Evolutionary conservation across 2,797 vertebrate species (phyloP), one percentile per base, ranked within the genome.

Genomic region (Malurus leucopterus): DNA sequence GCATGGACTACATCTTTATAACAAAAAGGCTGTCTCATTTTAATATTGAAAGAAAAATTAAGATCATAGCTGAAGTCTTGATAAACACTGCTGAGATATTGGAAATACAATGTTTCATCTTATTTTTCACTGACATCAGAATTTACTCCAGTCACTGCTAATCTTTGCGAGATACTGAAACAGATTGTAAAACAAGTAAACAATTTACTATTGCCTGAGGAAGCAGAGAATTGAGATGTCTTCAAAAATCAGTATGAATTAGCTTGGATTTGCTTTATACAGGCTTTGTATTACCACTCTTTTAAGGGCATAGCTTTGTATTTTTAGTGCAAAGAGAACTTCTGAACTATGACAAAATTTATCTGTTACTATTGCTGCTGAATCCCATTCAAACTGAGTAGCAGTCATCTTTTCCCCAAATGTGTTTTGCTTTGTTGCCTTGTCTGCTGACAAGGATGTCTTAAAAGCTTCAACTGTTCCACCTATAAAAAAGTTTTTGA

Each of bases 291-390:
- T 72, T 58, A n/a, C 1, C 2, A 30, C 7, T 44, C 71, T 34
- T 68, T 74, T n/a, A 57, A 19, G 11, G 1, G 3, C 11, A 49
- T 2, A 72, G 2, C 1, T 15, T 34, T 21, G 2, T 15, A 13
- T n/a, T n/a, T 47, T 58, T 49, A 64, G 23, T 22, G 34, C 40
- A 87, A 89, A 41, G 5, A 53, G 26, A 46, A 7, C 3, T 63
- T 34, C 44, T 57, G 41, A 88, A n/a, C 3, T 4, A 16, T 8
- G 2, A 13, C 5, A 71, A 74, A 29, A 46, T 57, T 54, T 43
- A 1, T 58, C 41, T 64, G 9, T 49, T 72, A 20, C 9, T 32
- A 19, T 9, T 30, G 51, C 14, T 76, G 43, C 9, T 30, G 20
- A 76, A 73, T 26, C 15, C 11, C 22, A 1, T 51, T 91, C 30